phyloP scores from a whole-genome alignment of 1,140 invertebrate species.

The Drosophila aff. region DNA sequence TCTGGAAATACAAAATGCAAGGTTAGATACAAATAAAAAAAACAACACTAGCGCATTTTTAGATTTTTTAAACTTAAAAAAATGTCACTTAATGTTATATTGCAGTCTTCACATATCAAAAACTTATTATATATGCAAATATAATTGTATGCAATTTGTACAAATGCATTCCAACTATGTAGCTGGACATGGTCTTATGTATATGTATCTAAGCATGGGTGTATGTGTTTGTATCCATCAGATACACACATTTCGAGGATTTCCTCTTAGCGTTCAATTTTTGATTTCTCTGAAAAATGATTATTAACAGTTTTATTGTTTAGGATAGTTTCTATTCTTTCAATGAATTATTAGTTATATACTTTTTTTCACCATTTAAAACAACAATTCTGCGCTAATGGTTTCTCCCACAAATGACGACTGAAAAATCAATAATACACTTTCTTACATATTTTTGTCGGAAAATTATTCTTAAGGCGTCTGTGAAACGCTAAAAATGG shows the following conservation, averaged over 20 bases:
- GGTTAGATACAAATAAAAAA: background rate
- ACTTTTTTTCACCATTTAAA: background rate
- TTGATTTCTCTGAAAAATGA: background rate
- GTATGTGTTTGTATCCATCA: slow-evolving; percentile 46
- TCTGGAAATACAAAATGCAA: background rate
- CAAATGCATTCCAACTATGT: background rate
- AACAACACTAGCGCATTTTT: background rate
- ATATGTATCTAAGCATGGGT: slow-evolving; percentile 7
- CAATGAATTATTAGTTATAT: too few species aligned
- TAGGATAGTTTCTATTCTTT: too few species aligned
- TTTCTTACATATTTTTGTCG: slow-evolving; percentile 19
- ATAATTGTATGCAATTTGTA: background rate
- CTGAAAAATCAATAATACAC: slow-evolving; percentile 19
- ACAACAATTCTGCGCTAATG: background rate
- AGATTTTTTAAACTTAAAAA: background rate
- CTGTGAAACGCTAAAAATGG: background rate
- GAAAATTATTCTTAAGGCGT: background rate
- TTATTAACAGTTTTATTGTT: background rate
- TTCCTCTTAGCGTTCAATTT: background rate
- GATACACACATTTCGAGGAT: slow-evolving; percentile 68
- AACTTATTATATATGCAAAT: background rate
- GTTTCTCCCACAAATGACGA: background rate
- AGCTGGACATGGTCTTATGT: background rate
- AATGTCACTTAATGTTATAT: background rate
- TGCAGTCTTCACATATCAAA: background rate